Percentiles rank a stretch among this genome's conserved stretches.
Evolutionary conservation across 1,140 invertebrate genomes (phyloP).

Genomic region (Trichomalopsis sarcophagae): DNA sequence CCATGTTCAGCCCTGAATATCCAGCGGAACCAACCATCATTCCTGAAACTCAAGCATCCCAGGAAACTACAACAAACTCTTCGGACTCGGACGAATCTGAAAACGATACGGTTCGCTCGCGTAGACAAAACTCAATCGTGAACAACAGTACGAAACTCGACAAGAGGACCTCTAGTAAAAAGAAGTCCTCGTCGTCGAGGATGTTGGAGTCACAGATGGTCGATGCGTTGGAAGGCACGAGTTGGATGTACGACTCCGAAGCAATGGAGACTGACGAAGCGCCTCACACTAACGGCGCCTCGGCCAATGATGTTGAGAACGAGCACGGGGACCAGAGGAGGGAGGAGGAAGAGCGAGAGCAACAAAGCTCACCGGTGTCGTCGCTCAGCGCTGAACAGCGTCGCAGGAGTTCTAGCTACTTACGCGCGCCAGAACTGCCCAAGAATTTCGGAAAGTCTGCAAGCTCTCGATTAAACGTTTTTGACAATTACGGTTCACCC

Average conservation of each 20-base stretch:
- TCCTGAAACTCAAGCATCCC: constrained; percentile 46
- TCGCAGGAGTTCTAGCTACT: background rate
- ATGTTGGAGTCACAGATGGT: constrained; percentile 49
- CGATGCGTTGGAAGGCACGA: constrained; percentile 71
- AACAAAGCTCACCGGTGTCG: constrained; percentile 5
- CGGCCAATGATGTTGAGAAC: background rate
- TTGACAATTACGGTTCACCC: background rate
- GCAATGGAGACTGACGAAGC: background rate
- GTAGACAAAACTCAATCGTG: constrained; percentile 11
- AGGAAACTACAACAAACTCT: background rate
- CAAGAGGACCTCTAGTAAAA: background rate
- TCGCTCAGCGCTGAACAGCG: background rate
- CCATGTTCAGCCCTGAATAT: constrained; percentile 9
- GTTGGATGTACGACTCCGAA: constrained; percentile 63
- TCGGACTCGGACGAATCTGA: background rate
- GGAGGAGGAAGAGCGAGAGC: background rate
- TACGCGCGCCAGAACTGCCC: constrained; percentile 28
- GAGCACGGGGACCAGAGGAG: background rate
- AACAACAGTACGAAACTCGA: background rate
- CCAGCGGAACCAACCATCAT: background rate
- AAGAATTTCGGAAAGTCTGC: background rate
- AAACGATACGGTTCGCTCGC: background rate
- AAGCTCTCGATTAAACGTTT: background rate
- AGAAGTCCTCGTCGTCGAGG: background rate
- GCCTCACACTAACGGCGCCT: background rate